These are phyloP conservation scores for Bambusicola thoracicus DNA, from an alignment of 2,113 vertebrate species.

Conservation along the genomic window DNA sequence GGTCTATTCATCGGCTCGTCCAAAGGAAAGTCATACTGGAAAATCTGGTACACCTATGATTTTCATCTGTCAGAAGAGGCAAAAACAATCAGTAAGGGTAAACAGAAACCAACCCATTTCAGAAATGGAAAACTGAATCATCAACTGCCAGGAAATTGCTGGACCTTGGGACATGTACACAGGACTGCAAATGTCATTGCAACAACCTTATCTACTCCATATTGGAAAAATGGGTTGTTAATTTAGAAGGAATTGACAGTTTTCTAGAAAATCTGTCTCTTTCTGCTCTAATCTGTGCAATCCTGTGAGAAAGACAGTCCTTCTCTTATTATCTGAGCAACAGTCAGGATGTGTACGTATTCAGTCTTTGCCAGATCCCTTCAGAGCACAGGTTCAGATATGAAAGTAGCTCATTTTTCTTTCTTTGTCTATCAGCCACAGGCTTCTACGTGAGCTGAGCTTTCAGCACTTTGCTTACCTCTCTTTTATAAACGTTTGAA, in stretches of 20 bases:
- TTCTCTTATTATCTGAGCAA: neutral
- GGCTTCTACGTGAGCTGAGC: neutral
- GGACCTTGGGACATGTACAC: neutral
- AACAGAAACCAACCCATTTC: conserved; percentile 30
- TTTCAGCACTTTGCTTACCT: conserved; percentile 55
- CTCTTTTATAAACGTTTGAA: conserved; percentile 51
- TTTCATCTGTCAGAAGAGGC: conserved; percentile 17
- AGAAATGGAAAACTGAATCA: conserved; percentile 64
- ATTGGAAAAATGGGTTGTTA: neutral
- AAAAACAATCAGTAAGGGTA: conserved; percentile 52
- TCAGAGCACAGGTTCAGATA: neutral
- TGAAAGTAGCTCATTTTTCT: neutral
- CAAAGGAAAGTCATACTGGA: conserved; percentile 8
- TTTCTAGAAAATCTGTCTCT: neutral
- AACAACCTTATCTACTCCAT: neutral
- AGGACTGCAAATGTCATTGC: neutral
- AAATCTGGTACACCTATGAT: conserved; percentile 45
- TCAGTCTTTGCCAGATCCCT: neutral
- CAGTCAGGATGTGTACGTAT: neutral
- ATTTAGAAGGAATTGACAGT: neutral
- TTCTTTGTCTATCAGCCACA: neutral
- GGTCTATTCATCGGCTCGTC: neutral
- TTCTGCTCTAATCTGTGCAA: neutral
- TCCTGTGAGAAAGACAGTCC: neutral
- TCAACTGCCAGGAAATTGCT: conserved; percentile 48